phyloP scores from a whole-genome alignment of 2,888 invertebrate genomes.

The Lithosia quadra region DNA sequence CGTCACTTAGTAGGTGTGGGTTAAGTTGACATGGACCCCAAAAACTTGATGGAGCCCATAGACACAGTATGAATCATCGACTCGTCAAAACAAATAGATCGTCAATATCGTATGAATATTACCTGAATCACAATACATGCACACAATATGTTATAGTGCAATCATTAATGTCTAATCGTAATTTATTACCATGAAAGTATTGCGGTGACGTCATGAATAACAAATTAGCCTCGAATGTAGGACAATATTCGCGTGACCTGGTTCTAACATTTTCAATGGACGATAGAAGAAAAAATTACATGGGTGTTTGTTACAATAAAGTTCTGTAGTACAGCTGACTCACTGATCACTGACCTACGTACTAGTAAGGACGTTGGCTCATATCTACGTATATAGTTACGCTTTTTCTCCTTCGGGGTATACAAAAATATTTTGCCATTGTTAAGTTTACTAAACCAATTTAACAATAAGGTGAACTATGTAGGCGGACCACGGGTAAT shows the following conservation, averaged over 20 bases:
- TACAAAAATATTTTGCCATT: too few relatives aligned
- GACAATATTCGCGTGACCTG: constrained; percentile 60
- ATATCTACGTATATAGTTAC: not conserved
- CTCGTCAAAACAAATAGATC: not conserved
- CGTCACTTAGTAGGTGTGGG: too few relatives aligned
- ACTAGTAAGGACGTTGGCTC: not conserved
- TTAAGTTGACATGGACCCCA: too few relatives aligned
- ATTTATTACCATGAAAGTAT: constrained; percentile 54
- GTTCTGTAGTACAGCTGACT: not conserved
- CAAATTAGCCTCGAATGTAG: constrained; percentile 58
- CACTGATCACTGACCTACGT: constrained; percentile 4
- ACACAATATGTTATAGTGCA: constrained; percentile 26
- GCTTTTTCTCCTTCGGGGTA: too few relatives aligned
- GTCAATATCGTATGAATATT: not conserved
- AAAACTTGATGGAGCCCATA: too few relatives aligned
- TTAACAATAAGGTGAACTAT: too few relatives aligned
- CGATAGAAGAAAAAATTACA: constrained; percentile 12
- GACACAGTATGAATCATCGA: not conserved
- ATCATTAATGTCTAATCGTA: constrained; percentile 51
- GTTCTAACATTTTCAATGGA: constrained; percentile 33
- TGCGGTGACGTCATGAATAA: constrained; percentile 52
- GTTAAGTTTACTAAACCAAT: too few relatives aligned
- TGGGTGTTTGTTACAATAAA: not conserved
- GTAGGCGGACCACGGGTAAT: too few relatives aligned
- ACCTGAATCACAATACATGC: not conserved